A percentile compares a stretch with the other conserved stretches of the same genome.
Evolutionary conservation across 1,140 invertebrate genomes (phyloP).

Genomic region (Heterodera schachtii): DNA sequence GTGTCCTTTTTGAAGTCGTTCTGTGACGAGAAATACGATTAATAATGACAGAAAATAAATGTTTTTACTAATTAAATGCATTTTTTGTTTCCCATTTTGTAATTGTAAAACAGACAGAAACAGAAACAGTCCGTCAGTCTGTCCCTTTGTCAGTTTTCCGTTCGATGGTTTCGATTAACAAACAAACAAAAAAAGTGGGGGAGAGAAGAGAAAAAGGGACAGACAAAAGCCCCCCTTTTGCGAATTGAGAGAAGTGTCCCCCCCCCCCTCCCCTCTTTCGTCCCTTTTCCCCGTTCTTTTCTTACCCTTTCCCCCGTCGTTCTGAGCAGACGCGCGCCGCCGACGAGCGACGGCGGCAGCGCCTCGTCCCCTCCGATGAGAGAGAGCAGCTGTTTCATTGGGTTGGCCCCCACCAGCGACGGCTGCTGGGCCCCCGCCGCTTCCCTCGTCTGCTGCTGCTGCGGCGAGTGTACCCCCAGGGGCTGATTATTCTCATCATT

Average conservation of each 20-base stretch:
- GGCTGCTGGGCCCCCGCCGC: not conserved
- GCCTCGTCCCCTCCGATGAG: not conserved
- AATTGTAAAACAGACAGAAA: no score
- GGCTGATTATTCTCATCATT: not conserved
- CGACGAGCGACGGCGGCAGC: not conserved
- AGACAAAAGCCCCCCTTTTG: not conserved
- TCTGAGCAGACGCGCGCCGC: not conserved
- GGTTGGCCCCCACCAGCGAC: not conserved
- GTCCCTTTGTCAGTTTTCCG: no score
- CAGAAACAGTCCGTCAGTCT: no score
- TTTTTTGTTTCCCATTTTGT: no score
- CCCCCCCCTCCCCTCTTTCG: not conserved
- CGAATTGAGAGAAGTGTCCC: not conserved
- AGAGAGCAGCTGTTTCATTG: constrained; percentile 14
- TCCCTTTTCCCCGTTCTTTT: not conserved
- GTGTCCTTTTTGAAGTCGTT: not conserved
- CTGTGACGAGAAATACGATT: not conserved
- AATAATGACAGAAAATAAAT: no score
- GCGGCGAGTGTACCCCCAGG: not conserved
- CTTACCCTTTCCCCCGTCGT: not conserved
- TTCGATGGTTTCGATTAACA: no score
- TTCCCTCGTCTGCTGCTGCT: not conserved
- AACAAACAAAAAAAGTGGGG: no score
- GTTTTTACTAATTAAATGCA: no score
- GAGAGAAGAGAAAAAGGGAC: no score